A percentile compares a stretch with the other conserved stretches of the same genome.
These are phyloP conservation scores for Gallinago stenura DNA, from an alignment of 2,797 vertebrate species.

Conservation along the genomic window DNA sequence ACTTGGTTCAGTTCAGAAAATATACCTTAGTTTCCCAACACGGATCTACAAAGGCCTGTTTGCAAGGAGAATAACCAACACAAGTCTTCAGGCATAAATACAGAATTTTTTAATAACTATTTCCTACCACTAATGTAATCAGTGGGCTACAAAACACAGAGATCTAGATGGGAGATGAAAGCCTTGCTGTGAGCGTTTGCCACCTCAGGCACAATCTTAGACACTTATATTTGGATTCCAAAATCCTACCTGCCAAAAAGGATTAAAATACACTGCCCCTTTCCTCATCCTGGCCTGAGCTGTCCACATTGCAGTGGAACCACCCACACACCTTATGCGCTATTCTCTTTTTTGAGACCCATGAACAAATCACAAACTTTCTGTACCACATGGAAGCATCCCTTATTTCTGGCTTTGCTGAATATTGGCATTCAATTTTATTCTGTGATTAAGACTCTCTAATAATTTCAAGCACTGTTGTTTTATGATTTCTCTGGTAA, in stretches of 20 bases:
- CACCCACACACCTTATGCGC: constrained; percentile 35
- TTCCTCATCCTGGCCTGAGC: constrained; percentile 45
- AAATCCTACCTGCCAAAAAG: not conserved
- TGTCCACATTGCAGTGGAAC: not conserved
- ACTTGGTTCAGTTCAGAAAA: not conserved
- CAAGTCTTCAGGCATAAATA: not conserved
- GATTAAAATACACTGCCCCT: not conserved
- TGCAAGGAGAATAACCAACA: not conserved
- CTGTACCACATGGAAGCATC: not conserved
- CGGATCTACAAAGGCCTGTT: fast-evolving
- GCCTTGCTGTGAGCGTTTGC: not conserved
- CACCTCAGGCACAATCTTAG: not conserved
- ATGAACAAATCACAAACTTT: not conserved
- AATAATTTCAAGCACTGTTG: constrained; percentile 15
- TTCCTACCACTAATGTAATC: not conserved
- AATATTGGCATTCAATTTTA: not conserved
- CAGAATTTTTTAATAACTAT: not conserved
- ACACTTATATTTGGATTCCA: not conserved
- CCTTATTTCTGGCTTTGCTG: not conserved
- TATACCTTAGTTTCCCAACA: not conserved
- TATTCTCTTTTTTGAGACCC: not conserved
- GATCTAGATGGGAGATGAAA: not conserved
- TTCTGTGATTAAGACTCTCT: not conserved
- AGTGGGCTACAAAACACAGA: not conserved
- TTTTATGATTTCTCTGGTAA: constrained; percentile 4